Evolutionary conservation across 2,113 vertebrate genomes (phyloP).

Genomic region (Paedocypris sp.): DNA sequence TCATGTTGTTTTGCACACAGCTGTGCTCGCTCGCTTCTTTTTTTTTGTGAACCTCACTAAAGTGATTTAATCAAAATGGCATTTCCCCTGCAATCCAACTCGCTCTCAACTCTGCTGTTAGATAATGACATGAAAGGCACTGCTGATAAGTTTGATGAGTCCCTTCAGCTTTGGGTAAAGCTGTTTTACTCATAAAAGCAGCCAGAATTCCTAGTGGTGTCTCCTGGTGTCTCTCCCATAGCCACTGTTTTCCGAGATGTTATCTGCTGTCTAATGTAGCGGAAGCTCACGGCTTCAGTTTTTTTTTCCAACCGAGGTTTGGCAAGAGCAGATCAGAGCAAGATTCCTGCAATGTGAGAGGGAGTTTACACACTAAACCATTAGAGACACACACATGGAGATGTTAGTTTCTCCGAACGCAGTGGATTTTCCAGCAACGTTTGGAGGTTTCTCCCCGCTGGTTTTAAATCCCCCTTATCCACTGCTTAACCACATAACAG

Average conservation of each 20-base stretch:
- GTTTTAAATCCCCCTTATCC: background rate
- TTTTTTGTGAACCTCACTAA: no score
- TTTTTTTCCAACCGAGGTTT: background rate
- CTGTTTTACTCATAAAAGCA: slow-evolving; percentile 38
- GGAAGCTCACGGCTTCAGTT: background rate
- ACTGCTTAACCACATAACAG: background rate
- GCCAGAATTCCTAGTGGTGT: slow-evolving; percentile 39
- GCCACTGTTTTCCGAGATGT: slow-evolving; percentile 7
- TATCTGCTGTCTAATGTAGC: slow-evolving; percentile 10
- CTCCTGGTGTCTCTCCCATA: background rate
- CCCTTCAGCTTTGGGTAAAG: slow-evolving; percentile 30
- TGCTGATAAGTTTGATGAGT: slow-evolving; percentile 27
- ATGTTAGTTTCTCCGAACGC: background rate
- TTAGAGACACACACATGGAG: background rate
- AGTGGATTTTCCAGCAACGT: background rate
- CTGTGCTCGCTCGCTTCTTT: no score
- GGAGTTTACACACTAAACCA: background rate
- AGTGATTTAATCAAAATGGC: no score
- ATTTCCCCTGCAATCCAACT: slow-evolving; percentile 33
- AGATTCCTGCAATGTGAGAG: background rate
- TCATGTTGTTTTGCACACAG: background rate
- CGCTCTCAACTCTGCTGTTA: slow-evolving; percentile 14
- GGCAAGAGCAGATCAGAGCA: background rate
- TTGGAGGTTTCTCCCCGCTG: background rate
- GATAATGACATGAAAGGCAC: slow-evolving; percentile 34